Evolutionary conservation across 2,888 invertebrate genomes (phyloP).

Genomic region (Hydropsyche betteni): DNA sequence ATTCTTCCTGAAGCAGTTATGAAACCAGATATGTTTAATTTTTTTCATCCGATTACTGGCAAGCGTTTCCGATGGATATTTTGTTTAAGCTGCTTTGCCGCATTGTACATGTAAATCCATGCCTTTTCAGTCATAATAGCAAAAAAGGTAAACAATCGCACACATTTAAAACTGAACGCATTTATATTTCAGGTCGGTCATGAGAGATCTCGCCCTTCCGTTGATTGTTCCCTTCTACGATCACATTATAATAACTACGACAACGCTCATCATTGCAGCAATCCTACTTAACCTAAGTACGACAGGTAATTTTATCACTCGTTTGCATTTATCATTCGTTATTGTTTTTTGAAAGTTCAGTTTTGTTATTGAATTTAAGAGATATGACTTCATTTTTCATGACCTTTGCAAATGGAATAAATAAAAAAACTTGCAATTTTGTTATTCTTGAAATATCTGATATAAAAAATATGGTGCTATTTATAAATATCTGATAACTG

Average conservation of each 20-base stretch:
- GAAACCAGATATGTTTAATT: background rate
- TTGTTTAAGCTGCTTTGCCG: slow-evolving; percentile 2
- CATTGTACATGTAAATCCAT: background rate
- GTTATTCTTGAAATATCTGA: no score
- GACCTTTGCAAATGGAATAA: no score
- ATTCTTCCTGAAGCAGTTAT: background rate
- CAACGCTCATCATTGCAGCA: slow-evolving; percentile 64
- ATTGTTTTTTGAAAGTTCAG: no score
- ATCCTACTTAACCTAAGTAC: slow-evolving; percentile 66
- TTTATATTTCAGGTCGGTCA: slow-evolving; percentile 69
- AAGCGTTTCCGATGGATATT: background rate
- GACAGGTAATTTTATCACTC: slow-evolving; percentile 58
- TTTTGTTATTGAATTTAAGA: no score
- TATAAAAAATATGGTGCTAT: no score
- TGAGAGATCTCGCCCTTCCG: slow-evolving; percentile 76
- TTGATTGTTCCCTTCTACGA: slow-evolving; percentile 76
- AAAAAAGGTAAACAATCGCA: no score
- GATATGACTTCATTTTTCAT: no score
- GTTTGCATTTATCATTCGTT: no score
- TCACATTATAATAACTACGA: slow-evolving; percentile 71
- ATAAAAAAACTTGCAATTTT: no score
- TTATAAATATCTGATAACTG: no score
- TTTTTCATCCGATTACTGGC: background rate
- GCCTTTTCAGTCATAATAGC: no score
- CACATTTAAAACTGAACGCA: no score